Percentiles rank a stretch among this genome's conserved stretches.
Evolutionary conservation across 2,113 vertebrate genomes (phyloP).

Genomic region (Brachypodius melanocephalos): DNA sequence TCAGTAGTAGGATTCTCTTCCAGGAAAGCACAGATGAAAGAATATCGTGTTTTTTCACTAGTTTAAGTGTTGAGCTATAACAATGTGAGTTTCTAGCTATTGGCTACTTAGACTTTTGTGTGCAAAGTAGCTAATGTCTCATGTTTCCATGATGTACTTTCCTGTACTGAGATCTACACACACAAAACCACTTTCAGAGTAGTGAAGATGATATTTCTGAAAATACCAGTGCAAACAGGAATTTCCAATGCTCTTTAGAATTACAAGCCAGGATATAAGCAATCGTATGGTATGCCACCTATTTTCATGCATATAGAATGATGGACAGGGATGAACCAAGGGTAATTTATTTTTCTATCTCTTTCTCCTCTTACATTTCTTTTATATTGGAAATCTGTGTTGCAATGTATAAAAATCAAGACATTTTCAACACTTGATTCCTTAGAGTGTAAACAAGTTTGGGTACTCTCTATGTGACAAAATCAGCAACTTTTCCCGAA

Average conservation of each 20-base stretch:
- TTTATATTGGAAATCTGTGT: not conserved
- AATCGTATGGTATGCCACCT: not conserved
- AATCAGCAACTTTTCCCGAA: not conserved
- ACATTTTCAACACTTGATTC: not conserved
- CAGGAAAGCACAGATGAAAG: not conserved
- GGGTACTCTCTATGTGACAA: not conserved
- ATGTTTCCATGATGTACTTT: not conserved
- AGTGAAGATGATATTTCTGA: not conserved
- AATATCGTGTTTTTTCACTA: not conserved
- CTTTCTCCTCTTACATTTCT: not conserved
- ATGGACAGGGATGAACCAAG: not conserved
- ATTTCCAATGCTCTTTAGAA: not conserved
- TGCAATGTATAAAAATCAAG: not conserved
- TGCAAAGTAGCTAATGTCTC: not conserved
- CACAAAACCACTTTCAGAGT: not conserved
- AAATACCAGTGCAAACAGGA: not conserved
- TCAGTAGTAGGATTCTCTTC: not conserved
- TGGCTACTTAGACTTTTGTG: not conserved
- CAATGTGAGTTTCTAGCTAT: not conserved
- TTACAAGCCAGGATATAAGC: not conserved
- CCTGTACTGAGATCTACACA: not conserved
- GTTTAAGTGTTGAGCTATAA: not conserved
- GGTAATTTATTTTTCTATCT: not conserved
- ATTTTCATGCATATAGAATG: not conserved
- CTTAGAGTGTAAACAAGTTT: not conserved